Evolutionary conservation across 2,888 invertebrate genomes (phyloP).

Genomic region (Trichogramma dendrolimi): DNA sequence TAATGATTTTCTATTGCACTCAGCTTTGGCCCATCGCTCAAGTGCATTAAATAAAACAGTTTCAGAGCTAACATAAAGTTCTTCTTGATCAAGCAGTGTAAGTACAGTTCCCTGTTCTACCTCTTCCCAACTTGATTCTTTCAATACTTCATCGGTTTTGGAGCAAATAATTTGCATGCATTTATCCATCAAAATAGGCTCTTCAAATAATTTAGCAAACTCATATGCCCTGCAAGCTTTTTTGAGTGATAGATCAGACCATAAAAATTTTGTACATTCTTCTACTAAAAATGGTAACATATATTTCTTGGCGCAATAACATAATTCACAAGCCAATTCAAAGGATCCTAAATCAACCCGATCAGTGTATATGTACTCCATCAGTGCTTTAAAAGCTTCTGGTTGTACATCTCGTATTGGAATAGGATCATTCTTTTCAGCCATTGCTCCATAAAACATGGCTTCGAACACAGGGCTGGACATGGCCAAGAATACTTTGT

Average conservation of each 20-base stretch:
- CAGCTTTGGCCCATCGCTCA: slow-evolving; percentile 61
- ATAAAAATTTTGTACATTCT: slow-evolving; percentile 75
- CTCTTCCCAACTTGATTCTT: slow-evolving; percentile 73
- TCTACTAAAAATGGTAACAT: slow-evolving; percentile 80
- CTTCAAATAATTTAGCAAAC: slow-evolving; percentile 80
- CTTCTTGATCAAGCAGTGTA: slow-evolving; percentile 71
- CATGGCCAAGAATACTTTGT: slow-evolving; percentile 79
- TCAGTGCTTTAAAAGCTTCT: slow-evolving; percentile 75
- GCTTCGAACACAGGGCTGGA: slow-evolving; percentile 81
- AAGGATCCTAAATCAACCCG: slow-evolving; percentile 72
- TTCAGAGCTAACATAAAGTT: slow-evolving; percentile 71
- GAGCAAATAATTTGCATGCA: slow-evolving; percentile 77
- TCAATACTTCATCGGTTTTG: slow-evolving; percentile 71
- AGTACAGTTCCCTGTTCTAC: slow-evolving; percentile 71
- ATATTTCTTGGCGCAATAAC: slow-evolving; percentile 84
- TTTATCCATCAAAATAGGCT: slow-evolving; percentile 74
- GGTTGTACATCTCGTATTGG: slow-evolving; percentile 80
- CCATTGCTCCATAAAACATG: slow-evolving; percentile 82
- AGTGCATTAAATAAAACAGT: slow-evolving; percentile 72
- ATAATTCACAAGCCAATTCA: slow-evolving; percentile 81
- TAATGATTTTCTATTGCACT: slow-evolving; percentile 56
- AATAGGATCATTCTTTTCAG: slow-evolving; percentile 73
- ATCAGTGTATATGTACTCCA: slow-evolving; percentile 82
- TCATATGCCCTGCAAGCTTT: slow-evolving; percentile 83
- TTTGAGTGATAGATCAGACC: slow-evolving; percentile 73